Evolutionary conservation across 2,888 invertebrate genomes (phyloP), one percentile per base, ranked within the genome.

Genomic region (Philhelius pedissequus): DNA sequence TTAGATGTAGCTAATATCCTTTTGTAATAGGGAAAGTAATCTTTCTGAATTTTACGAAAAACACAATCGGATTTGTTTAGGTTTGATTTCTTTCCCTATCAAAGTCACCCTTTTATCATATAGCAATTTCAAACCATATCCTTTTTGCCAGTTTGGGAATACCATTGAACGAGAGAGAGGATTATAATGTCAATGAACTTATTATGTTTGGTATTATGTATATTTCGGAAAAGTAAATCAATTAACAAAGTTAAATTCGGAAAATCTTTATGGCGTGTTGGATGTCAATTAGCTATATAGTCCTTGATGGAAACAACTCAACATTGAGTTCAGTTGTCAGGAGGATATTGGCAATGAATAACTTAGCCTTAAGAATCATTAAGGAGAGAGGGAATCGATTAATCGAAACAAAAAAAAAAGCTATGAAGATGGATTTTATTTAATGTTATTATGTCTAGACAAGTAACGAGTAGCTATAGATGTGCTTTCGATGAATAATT

Each of bases 261-360:
- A 18, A 50, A 78, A 83, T 83, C 82, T 48, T 25, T 62, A 73
- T 83, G 64, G 64, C 82, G 82, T 83, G 82, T 58, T 64, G 20
- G 56, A 54, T 69, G 82, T 64, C 73, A 83, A 78, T 83, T 83
- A 74, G n/a, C n/a, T n/a, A n/a, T n/a, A n/a, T n/a, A n/a, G 69
- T 60, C 66, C 40, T 60, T 58, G 54, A 11, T 22, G 13, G 13
- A 20, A 20, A 13, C 22, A 48, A 25, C n/a, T n/a, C n/a, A 13
- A 25, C 9, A n/a, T n/a, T n/a, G 25, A 25, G 18, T 60, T 30
- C 43, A 73, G 50, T 52, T 45, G 48, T n/a, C n/a, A n/a, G n/a
- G n/a, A n/a, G n/a, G n/a, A n/a, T n/a, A n/a, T n/a, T n/a, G n/a
- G n/a, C n/a, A n/a, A n/a, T n/a, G n/a, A n/a, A n/a, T n/a, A n/a